phyloP scores from a whole-genome alignment of 2,888 invertebrate genomes.

The Desoria tigrina region DNA sequence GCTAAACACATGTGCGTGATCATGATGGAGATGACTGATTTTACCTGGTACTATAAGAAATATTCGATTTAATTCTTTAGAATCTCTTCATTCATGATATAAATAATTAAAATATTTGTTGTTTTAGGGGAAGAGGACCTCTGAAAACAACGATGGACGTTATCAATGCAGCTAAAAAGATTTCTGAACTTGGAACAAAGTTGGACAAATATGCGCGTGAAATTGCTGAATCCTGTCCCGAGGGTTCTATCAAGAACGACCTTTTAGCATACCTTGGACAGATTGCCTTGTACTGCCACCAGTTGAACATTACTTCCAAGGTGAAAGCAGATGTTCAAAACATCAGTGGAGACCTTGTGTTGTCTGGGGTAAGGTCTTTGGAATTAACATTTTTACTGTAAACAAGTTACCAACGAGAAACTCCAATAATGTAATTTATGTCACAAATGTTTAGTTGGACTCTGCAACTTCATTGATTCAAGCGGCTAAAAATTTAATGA shows the following conservation, averaged over 20 bases:
- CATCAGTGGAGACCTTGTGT: conserved; percentile 96
- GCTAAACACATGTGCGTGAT: conserved; percentile 99
- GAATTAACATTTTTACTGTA: not conserved
- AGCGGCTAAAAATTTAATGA: conserved; percentile 98
- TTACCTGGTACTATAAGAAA: conserved; percentile 81
- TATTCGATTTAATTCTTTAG: not conserved
- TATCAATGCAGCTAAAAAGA: conserved; percentile 98
- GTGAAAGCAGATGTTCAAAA: conserved; percentile 99
- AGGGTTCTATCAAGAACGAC: conserved; percentile 96
- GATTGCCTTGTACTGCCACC: conserved; percentile 97
- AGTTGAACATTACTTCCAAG: conserved; percentile 98
- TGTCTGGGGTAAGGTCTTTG: conserved; percentile 77
- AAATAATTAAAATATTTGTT: not conserved
- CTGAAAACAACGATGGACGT: conserved; percentile 99
- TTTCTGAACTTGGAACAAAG: conserved; percentile 96
- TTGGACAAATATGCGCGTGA: conserved; percentile 91
- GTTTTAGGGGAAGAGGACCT: conserved; percentile 89
- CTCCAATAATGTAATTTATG: no score
- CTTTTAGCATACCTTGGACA: conserved; percentile 92
- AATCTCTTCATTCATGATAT: no score
- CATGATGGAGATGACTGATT: conserved; percentile 99
- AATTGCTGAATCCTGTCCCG: conserved; percentile 96
- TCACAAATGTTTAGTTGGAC: no score
- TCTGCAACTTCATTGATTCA: conserved; percentile 98
- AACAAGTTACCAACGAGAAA: no score